Evolutionary conservation across 2,888 invertebrate genomes (phyloP).

Genomic region (Nephrotoma guestfalica): DNA sequence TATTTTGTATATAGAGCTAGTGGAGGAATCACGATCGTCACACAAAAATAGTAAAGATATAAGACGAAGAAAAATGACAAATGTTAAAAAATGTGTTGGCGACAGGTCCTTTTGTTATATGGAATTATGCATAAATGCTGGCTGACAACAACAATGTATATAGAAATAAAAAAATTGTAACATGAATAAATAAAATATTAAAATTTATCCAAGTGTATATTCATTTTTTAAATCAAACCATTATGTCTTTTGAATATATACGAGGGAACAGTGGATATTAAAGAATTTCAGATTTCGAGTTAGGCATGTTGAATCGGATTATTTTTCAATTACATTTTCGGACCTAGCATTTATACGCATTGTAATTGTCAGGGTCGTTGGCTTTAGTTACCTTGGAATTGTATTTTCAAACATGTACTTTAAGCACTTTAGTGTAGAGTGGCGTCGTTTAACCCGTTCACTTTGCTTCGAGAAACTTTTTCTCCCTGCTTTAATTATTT

Average conservation of each 20-base stretch:
- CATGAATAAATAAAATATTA: not conserved
- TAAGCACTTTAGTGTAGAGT: too few relatives aligned
- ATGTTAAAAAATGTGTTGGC: conserved; percentile 14
- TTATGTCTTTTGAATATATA: not conserved
- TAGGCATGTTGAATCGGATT: too few relatives aligned
- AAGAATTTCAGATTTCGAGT: not conserved
- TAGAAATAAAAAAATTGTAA: not conserved
- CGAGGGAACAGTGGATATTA: not conserved
- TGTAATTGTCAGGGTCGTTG: too few relatives aligned
- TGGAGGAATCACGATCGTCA: not conserved
- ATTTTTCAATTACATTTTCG: too few relatives aligned
- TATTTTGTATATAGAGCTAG: not conserved
- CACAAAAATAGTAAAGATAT: not conserved
- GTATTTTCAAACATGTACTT: too few relatives aligned
- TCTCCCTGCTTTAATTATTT: too few relatives aligned
- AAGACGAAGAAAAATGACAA: conserved; percentile 11
- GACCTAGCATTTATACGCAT: too few relatives aligned
- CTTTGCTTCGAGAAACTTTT: too few relatives aligned
- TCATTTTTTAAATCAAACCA: not conserved
- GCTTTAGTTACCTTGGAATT: too few relatives aligned
- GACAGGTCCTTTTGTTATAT: conserved; percentile 12
- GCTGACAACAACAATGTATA: not conserved
- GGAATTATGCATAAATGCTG: not conserved
- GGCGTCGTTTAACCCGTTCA: too few relatives aligned
- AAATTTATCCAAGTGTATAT: not conserved